Conservation (phyloP, 2,113 vertebrate genomes). For the Azemiops feae region DNA sequence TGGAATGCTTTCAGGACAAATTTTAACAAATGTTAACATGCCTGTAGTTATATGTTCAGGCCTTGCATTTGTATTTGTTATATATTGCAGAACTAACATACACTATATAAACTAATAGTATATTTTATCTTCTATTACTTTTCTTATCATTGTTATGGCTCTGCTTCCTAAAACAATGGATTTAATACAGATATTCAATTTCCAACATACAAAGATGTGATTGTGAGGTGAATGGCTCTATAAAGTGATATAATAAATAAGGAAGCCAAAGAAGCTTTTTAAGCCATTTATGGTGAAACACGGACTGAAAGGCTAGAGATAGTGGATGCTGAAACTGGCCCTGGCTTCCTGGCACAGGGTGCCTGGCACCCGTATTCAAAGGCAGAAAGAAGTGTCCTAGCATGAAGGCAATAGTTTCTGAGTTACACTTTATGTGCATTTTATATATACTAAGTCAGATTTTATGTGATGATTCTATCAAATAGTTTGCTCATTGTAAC, state of each 20-base stretch:
- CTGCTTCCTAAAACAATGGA: background rate
- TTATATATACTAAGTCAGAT: background rate
- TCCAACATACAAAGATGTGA: background rate
- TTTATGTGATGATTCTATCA: background rate
- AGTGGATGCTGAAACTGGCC: background rate
- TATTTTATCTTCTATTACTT: background rate
- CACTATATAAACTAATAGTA: background rate
- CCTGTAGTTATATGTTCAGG: background rate
- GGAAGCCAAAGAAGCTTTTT: background rate
- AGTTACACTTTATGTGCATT: background rate
- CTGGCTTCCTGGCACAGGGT: background rate
- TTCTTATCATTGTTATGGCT: background rate
- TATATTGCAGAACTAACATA: background rate
- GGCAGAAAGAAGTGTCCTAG: background rate
- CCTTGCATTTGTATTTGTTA: background rate
- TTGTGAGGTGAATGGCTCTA: background rate
- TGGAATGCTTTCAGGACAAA: constrained; percentile 32
- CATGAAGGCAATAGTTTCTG: background rate
- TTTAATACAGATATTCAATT: background rate
- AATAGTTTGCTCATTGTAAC: background rate
- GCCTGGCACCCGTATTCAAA: background rate
- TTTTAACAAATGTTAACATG: constrained; percentile 3
- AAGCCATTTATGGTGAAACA: background rate
- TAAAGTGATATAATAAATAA: background rate
- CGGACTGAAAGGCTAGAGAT: background rate